Conservation (phyloP, 2,888 invertebrate genomes). For the Cheilosia grossa region DNA sequence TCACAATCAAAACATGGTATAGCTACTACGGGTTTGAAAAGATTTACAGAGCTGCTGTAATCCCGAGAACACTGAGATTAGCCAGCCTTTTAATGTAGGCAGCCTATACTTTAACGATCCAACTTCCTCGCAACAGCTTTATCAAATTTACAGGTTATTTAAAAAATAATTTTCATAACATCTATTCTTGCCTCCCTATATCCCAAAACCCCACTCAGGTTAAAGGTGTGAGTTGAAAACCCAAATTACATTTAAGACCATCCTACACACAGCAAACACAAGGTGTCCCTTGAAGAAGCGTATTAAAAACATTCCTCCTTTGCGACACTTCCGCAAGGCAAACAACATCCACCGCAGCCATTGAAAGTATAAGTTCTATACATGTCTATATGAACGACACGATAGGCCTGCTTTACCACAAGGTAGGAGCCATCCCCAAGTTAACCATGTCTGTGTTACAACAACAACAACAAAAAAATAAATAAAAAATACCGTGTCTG, state of each 20-base stretch:
- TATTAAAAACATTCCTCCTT: slow-evolving; percentile 36
- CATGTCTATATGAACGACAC: slow-evolving; percentile 34
- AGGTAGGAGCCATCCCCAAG: slow-evolving; percentile 43
- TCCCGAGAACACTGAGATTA: background rate
- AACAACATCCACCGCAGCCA: slow-evolving; percentile 26
- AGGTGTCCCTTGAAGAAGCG: slow-evolving; percentile 16
- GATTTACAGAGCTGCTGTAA: no score
- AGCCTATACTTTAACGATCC: background rate
- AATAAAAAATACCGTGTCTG: slow-evolving; percentile 49
- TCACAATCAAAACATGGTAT: no score
- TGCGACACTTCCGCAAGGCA: slow-evolving; percentile 49
- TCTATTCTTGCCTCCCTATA: slow-evolving; percentile 5
- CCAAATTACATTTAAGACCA: slow-evolving; percentile 40
- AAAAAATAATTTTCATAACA: slow-evolving; percentile 31
- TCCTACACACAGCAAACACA: background rate
- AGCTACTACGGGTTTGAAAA: no score
- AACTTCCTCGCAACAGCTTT: background rate
- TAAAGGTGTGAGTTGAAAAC: slow-evolving; percentile 28
- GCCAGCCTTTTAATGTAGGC: no score
- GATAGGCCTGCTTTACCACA: slow-evolving; percentile 27
- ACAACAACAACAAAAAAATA: slow-evolving; percentile 21
- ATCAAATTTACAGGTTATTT: slow-evolving; percentile 21
- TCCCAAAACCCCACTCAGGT: slow-evolving; percentile 1
- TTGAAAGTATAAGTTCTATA: background rate
- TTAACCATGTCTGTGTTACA: background rate